Evolutionary conservation across 92 coral and sea anemone species (phyloP).

Genomic region (Plumapathes pennacea): DNA sequence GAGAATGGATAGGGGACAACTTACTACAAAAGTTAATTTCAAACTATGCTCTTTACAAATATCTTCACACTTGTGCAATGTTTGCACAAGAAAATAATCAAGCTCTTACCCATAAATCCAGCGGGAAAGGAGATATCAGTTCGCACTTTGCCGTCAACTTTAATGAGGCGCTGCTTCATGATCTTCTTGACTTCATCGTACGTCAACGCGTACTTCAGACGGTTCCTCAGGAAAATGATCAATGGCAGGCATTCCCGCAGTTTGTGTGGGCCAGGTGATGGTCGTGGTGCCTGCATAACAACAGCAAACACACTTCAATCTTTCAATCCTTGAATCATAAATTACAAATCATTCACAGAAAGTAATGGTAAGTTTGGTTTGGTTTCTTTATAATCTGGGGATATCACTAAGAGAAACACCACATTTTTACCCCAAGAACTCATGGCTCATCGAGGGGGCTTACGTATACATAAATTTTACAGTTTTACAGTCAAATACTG

Average conservation of each 20-base stretch:
- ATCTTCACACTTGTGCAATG: too few species aligned
- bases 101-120: conserved; percentile 87
- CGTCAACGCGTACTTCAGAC: conserved; percentile 95
- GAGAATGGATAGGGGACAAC: too few species aligned
- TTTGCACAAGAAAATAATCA: background rate
- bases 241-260: conserved; percentile 93
- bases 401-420: too few species aligned
- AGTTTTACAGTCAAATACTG: too few species aligned
- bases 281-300: conserved; percentile 91
- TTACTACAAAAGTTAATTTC: too few species aligned
- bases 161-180: conserved; percentile 87
- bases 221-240: conserved; percentile 89
- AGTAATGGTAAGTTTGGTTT: background rate
- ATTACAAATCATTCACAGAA: background rate
- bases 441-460: too few species aligned
- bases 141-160: conserved; percentile 98
- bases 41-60: too few species aligned
- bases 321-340: background rate
- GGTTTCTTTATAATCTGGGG: too few species aligned
- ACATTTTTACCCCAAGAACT: too few species aligned
- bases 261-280: conserved; percentile 98
- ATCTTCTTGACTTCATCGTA: conserved; percentile 95
- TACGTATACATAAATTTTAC: too few species aligned
- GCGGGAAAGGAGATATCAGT: conserved; percentile 94
- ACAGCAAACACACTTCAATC: background rate